phyloP scores from a whole-genome alignment of 2,888 invertebrate species.

The Sepioteuthis lessoniana region DNA sequence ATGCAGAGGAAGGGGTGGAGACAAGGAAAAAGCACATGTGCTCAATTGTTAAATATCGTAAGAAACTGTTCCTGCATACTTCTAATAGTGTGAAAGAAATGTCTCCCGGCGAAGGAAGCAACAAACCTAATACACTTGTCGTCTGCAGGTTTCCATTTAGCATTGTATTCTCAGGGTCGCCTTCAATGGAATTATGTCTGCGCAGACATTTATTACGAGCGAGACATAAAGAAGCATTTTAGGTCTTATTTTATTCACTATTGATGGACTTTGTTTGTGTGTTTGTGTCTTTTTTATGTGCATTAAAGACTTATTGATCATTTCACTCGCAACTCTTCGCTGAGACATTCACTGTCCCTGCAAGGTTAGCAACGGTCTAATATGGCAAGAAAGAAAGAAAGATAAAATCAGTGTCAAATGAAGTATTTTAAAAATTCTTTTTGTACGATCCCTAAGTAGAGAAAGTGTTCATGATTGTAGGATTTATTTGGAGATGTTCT shows the following conservation, averaged over 20 bases:
- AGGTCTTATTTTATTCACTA: not conserved
- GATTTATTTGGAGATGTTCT: no score
- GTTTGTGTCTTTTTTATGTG: not conserved
- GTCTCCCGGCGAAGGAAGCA: not conserved
- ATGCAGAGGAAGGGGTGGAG: no score
- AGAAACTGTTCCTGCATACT: not conserved
- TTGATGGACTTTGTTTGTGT: not conserved
- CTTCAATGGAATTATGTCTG: not conserved
- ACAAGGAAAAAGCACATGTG: not conserved
- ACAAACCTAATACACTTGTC: not conserved
- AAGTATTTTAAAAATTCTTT: not conserved
- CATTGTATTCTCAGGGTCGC: conserved; percentile 20
- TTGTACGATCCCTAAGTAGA: no score
- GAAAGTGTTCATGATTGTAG: no score
- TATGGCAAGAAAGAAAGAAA: not conserved
- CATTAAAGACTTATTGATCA: not conserved
- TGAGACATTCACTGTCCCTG: not conserved
- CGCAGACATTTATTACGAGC: not conserved
- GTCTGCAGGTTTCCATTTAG: not conserved
- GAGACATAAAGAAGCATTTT: not conserved
- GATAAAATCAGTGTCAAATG: not conserved
- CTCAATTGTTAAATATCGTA: not conserved
- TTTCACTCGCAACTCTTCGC: not conserved
- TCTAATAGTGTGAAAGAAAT: not conserved
- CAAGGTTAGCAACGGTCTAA: not conserved